Conservation (phyloP, 2,888 invertebrate genomes). For the Masnerella sp. region DNA sequence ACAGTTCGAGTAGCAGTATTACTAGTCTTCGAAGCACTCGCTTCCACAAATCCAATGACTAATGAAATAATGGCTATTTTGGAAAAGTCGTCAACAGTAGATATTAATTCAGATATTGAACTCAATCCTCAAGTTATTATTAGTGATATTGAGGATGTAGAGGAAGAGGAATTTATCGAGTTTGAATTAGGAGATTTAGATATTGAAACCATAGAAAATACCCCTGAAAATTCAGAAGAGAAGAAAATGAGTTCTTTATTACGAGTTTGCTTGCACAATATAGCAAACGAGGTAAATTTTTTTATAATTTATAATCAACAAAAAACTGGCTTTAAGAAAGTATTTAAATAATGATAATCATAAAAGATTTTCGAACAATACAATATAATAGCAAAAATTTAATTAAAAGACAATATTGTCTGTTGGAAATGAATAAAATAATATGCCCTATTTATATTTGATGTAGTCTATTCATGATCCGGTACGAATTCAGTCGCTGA, state of each 20-base stretch:
- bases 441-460: not conserved
- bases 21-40: constrained; percentile 85
- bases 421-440: too few relatives aligned
- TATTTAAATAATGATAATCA: too few relatives aligned
- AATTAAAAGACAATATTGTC: not conserved
- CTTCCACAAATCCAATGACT: constrained; percentile 83
- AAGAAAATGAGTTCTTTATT: constrained; percentile 61
- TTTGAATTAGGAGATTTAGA: constrained; percentile 53
- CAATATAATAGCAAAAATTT: not conserved
- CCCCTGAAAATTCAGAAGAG: constrained; percentile 28
- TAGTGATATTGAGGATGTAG: constrained; percentile 55
- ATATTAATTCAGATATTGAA: constrained; percentile 42
- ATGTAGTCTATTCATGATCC: constrained; percentile 78
- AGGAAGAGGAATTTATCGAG: constrained; percentile 62
- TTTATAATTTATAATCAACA: constrained; percentile 13
- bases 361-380: not conserved
- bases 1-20: constrained; percentile 85
- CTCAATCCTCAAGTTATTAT: constrained; percentile 28
- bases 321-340: too few relatives aligned
- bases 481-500: constrained; percentile 87
- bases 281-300: constrained; percentile 67
- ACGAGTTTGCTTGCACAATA: constrained; percentile 79
- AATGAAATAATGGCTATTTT: constrained; percentile 82
- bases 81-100: constrained; percentile 71
- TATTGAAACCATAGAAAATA: constrained; percentile 21